A percentile compares a stretch with the other conserved stretches of the same genome.
These are phyloP conservation scores for Mionectes olivaceus DNA, from an alignment of 2,797 vertebrate species.

Conservation along the genomic window DNA sequence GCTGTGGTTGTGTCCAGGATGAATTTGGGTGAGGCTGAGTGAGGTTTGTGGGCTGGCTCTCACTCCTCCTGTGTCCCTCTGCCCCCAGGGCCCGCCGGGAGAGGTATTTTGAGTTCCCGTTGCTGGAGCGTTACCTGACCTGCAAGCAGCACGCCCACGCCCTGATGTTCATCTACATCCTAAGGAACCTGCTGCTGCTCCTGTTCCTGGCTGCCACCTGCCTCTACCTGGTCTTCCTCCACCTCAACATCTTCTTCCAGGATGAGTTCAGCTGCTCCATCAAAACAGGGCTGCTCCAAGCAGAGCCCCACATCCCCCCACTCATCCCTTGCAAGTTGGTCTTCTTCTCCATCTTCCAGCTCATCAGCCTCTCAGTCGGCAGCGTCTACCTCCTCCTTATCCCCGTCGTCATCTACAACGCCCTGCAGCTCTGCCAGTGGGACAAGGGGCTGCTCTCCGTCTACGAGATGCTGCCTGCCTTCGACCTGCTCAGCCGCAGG, in stretches of 20 bases:
- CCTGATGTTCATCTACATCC: slow-evolving; percentile 89
- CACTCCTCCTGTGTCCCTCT: neutral
- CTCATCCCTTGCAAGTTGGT: slow-evolving; percentile 93
- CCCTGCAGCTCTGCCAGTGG: slow-evolving; percentile 92
- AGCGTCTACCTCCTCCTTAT: slow-evolving; percentile 86
- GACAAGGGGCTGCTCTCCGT: slow-evolving; percentile 92
- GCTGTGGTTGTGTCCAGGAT: accelerated
- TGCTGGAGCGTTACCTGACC: slow-evolving; percentile 93
- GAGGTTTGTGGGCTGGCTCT: neutral
- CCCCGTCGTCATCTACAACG: slow-evolving; percentile 89
- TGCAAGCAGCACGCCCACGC: slow-evolving; percentile 92
- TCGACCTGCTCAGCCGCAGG: slow-evolving; percentile 89
- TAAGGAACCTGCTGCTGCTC: slow-evolving; percentile 90
- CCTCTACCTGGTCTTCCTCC: slow-evolving; percentile 93
- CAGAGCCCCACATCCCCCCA: slow-evolving; percentile 80
- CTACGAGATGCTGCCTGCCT: slow-evolving; percentile 93
- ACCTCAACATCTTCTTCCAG: slow-evolving; percentile 89
- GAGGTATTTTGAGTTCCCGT: slow-evolving; percentile 94
- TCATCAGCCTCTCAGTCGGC: slow-evolving; percentile 87
- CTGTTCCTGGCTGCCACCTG: slow-evolving; percentile 89
- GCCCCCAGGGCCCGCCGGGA: slow-evolving; percentile 86
- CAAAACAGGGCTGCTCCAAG: slow-evolving; percentile 85
- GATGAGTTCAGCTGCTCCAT: slow-evolving; percentile 96
- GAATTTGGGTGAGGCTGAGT: neutral
- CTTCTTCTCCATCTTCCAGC: slow-evolving; percentile 90